Base-by-base conservation (phyloP, 2,888 invertebrate genomes). In the Anorthoa munda region DNA sequence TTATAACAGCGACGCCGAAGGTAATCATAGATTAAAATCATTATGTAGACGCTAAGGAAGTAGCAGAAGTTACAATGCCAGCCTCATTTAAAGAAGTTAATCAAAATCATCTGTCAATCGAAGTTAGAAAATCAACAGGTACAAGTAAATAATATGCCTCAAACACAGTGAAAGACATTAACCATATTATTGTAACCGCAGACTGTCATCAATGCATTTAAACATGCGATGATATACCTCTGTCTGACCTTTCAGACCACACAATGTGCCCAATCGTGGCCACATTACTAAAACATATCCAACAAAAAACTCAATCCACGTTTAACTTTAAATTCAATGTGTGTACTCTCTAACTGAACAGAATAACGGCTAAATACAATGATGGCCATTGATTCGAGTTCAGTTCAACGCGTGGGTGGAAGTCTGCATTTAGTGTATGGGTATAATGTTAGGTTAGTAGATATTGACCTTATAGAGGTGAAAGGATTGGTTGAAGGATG, bases 381-480 rank as follows among this genome's bases (percentile, higher is more conserved):
- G 85, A 86, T 83, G 74, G 83, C 86, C 87, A 88, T 90, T 92
- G 90, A 90, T 92, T 88, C 80, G 88, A 88, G 87, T 83, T 87
- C 86, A 85, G 86, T 84, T 88, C 84, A 82, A 88, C 72, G 91
- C 88, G 92, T 91, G 90, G 91, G 89, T 85, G 74, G 88, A 87
- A 89, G 86, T 88, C 86, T 87, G 88, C 85, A 79, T 71, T 71
- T 68, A 79, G 58, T 75, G 59, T 64, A 56, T 79, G 75, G 55
- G 60, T 72, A 75, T 84, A 75, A 75, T 75, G 71, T 73, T 75
- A 66, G 75, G 75, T 71, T 79, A 39, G 64, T 79, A 72, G 70
- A 72, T 83, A 77, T 79, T 84, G 81, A 86, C 79, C 77, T 86
- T 79, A 84, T 64, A 31, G 64, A 72, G 81, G 86, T 76, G 86